Evolutionary conservation across 2,888 invertebrate species (phyloP), one percentile per base, ranked within the genome.

Genomic region (Chrysolina haemoptera): DNA sequence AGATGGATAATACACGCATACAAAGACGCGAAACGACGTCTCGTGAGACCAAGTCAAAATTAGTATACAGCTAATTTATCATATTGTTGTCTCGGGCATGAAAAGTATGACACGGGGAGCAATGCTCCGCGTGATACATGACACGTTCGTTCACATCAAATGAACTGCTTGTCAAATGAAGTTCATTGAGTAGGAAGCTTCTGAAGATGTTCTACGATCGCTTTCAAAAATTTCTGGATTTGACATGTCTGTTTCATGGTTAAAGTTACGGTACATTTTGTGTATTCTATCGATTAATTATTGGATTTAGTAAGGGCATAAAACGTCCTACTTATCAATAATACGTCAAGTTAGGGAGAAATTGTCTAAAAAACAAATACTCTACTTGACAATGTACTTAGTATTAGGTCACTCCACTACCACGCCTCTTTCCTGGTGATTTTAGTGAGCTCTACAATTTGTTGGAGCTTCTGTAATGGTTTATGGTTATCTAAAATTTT

Each of bases 1-100:
- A 68, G 71, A 74, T 71, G 74, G 72, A 70, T 75, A 72, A 75
- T 67, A 67, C 63, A 69, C 62, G 75, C 75, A 70, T 64, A 68
- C 63, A 72, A 70, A 63, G 69, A 63, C 69, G 62, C 62, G 48
- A 50, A 63, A 55, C 40, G 69, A 50, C 70, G 70, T 55, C 70
- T 70, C 20, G 35, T 12, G 43, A 14, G 43, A 64, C 64, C 41
- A 41, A 68, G 50, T 41, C 53, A 65, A 64, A 70, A 64, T 70
- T 70, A 70, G 55, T 55, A 43, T 55, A 53, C 55, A 55, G 22
- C 53, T 64, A 64, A 64, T 70, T 70, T 40, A 64, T 64, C 70
- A 70, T 69, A 63, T 63, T 70, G 63, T 70, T 70, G n/a, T n/a
- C 68, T 55, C 55, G 11, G 12, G n/a, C 55, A 68, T 20, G 35